Percentiles rank a stretch among this genome's conserved stretches.
phyloP scores from a whole-genome alignment of 2,797 vertebrate genomes.

The Tarsius wallacei region DNA sequence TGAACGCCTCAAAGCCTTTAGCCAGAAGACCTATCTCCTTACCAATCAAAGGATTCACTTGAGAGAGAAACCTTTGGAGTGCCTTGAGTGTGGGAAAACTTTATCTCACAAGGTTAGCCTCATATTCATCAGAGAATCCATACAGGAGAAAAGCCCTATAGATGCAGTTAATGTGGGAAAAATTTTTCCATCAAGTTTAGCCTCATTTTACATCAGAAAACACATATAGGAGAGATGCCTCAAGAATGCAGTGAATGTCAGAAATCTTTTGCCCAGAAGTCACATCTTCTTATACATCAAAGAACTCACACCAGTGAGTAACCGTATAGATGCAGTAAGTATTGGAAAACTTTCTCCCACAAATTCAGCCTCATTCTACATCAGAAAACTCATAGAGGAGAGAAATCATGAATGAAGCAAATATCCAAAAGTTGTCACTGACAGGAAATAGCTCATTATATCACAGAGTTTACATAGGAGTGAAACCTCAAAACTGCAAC shows the following conservation, averaged over 20 bases:
- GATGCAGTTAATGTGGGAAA: slow-evolving; percentile 8
- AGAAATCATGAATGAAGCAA: not conserved
- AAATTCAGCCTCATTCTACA: slow-evolving; percentile 37
- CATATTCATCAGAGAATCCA: slow-evolving; percentile 20
- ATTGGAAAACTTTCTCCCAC: slow-evolving; percentile 41
- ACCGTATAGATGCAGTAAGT: not conserved
- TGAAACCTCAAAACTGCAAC: not conserved
- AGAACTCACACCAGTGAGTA: not conserved
- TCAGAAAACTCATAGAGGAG: not conserved
- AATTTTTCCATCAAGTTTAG: slow-evolving; percentile 43
- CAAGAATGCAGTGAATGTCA: slow-evolving; percentile 3
- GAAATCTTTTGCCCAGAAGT: slow-evolving; percentile 46
- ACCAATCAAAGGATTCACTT: slow-evolving; percentile 56
- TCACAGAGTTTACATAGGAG: not conserved
- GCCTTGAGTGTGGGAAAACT: not conserved
- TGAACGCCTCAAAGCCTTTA: slow-evolving; percentile 46
- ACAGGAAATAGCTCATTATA: not conserved
- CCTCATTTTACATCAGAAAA: slow-evolving; percentile 19
- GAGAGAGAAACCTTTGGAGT: not conserved
- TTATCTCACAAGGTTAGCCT: slow-evolving; percentile 35
- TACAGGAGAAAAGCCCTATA: not conserved
- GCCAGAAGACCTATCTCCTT: not conserved
- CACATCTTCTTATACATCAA: slow-evolving; percentile 2
- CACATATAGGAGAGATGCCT: not conserved
- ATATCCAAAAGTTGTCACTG: not conserved